Evolutionary conservation across 2,888 invertebrate genomes (phyloP).

Genomic region (Chymomyza caudatula): DNA sequence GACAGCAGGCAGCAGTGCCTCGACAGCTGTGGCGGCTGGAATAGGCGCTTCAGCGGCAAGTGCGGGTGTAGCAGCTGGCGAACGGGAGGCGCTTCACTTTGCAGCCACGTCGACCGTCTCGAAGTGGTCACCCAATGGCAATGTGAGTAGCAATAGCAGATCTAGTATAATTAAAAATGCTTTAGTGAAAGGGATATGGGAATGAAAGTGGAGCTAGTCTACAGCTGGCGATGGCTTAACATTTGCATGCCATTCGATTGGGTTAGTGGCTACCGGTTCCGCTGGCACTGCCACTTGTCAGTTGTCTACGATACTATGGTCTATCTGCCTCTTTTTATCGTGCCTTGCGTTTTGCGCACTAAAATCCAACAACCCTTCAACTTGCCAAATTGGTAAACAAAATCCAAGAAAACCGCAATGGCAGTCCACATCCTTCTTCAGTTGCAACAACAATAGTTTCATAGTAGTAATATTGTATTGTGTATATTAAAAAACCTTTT

Average conservation of each 20-base stretch:
- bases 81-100: slow-evolving; percentile 71
- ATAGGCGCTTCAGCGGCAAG: slow-evolving; percentile 29
- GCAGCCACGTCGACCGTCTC: slow-evolving; percentile 68
- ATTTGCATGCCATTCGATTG: slow-evolving; percentile 24
- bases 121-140: slow-evolving; percentile 78
- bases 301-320: background rate
- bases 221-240: slow-evolving; percentile 8
- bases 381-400: slow-evolving; percentile 47
- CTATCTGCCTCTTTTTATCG: slow-evolving; percentile 22
- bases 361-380: slow-evolving; percentile 63
- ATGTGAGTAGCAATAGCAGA: slow-evolving; percentile 70
- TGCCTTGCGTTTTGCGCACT: slow-evolving; percentile 37
- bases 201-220: background rate
- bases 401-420: slow-evolving; percentile 17
- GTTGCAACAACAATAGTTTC: slow-evolving; percentile 1
- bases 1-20: slow-evolving; percentile 56
- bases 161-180: background rate
- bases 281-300: slow-evolving; percentile 6
- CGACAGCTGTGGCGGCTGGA: slow-evolving; percentile 50
- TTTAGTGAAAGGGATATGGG: background rate
- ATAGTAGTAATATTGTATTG: no score
- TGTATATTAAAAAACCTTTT: slow-evolving; percentile 70
- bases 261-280: slow-evolving; percentile 3
- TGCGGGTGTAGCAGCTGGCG: slow-evolving; percentile 31
- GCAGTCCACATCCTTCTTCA: slow-evolving; percentile 1